Base-by-base conservation (phyloP, 2,888 invertebrate species). In the Clanis bilineata region DNA sequence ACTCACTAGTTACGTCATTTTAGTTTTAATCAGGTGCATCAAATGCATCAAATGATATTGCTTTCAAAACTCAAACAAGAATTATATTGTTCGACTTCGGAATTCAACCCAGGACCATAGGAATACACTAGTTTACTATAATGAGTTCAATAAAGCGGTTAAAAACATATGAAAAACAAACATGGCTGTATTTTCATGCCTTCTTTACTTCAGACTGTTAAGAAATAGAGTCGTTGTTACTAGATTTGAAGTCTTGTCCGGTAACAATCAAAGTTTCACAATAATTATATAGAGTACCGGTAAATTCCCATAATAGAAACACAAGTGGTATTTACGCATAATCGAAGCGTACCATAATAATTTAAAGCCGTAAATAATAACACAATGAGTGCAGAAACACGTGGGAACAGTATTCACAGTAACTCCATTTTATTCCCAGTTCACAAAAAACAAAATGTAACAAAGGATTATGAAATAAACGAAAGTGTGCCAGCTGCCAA, bases 401-500 rank as follows among this genome's bases (percentile, higher is more conserved):
- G 61, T 59, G 64, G 61, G 62, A 62, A 60, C 62, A 7, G 18
- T 18, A 18, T n/a, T n/a, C n/a, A n/a, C n/a, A n/a, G n/a, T 7
- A 41, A 63, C 58, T 58, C 63, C 43, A 45, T 21, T 36, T 36
- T 47, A 64, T 44, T 64, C 65, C 58, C 15, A 25, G 28, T 62
- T 56, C 57, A 43, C 59, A 63, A 62, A 57, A 58, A 63, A 60
- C 45, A 44, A 56, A n/a, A 39, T 61, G 59, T 63, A 64, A 70
- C 68, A 70, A 73, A 68, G 64, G 64, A 62, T 72, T 72, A 69
- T 65, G 71, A 70, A 72, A 72, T 64, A 63, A 56, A 69, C 64
- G 70, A 70, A 72, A 69, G 66, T 72, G 64, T 74, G 71, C 67
- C 69, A 70, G 71, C 67, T 69, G 69, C 66, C 69, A 69, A 64